These are phyloP conservation scores for Drosophila macrospina DNA, from an alignment of 2,888 invertebrate species.

Conservation along the genomic window DNA sequence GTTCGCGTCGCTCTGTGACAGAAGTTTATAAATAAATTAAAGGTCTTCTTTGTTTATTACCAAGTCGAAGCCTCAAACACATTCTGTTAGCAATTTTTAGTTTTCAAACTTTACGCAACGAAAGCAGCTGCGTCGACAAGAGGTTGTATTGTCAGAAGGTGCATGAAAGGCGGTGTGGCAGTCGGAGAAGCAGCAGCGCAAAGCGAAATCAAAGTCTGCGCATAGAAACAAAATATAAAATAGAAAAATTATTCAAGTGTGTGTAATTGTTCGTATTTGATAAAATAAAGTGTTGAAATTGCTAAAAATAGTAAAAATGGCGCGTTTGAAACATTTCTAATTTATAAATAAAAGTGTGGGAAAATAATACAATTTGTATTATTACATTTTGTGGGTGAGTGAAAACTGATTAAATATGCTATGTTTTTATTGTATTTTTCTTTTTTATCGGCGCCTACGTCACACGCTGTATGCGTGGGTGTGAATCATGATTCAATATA, in stretches of 20 bases:
- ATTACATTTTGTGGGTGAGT: conserved; percentile 58
- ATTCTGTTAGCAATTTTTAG: conserved; percentile 12
- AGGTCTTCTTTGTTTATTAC: conserved; percentile 12
- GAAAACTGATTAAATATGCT: conserved; percentile 12
- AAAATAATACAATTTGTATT: conserved; percentile 24
- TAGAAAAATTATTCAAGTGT: conserved; percentile 36
- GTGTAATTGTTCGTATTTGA: conserved; percentile 47
- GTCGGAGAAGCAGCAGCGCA: conserved; percentile 47
- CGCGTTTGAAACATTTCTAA: conserved; percentile 83
- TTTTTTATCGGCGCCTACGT: conserved; percentile 35
- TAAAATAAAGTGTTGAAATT: conserved; percentile 42
- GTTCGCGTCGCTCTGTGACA: conserved; percentile 21
- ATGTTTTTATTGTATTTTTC: conserved; percentile 8
- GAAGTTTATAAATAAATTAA: conserved; percentile 37
- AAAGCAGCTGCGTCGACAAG: conserved; percentile 57
- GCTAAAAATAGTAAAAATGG: conserved; percentile 76
- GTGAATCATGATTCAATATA: conserved; percentile 50
- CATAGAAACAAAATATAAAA: conserved; percentile 46
- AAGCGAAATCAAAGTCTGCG: conserved; percentile 57
- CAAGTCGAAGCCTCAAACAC: conserved; percentile 1
- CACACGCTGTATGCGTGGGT: conserved; percentile 49
- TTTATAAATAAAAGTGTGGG: conserved; percentile 20
- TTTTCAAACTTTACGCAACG: conserved; percentile 68
- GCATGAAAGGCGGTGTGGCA: conserved; percentile 39
- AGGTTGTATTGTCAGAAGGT: conserved; percentile 2